Base-by-base conservation (phyloP, 1,140 invertebrate species). In the Saccostrea cuccullata region DNA sequence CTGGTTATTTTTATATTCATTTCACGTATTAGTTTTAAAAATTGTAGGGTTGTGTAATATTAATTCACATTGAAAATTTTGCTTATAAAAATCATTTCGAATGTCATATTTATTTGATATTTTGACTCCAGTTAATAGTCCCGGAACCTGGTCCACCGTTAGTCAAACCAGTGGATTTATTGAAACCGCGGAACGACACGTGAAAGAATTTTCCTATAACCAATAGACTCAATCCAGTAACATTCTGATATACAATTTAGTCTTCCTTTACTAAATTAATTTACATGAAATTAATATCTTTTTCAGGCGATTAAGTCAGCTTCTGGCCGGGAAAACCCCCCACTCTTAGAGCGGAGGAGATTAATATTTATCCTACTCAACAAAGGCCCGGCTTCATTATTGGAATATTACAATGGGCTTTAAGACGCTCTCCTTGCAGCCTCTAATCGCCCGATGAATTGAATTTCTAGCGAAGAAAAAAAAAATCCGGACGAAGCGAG, bases 241-340 rank as follows among this genome's bases (percentile, higher is more conserved):
- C 26, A 36, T 77, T 30, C 70, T 26, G 70, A 30, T 30, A 77
- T 26, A 15, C 13, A 77, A 30, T 77, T 30, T 30, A 30, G 70
- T 77, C 70, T 77, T 11, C 13, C 70, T 26, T 77, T 77, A 77
- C 70, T 77, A 77, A 77, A 77, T 77, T 77, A 30, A 77, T 77
- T 77, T 77, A 77, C 70, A 77, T 30, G 23, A 77, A 77, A 77
- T 77, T 77, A 77, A 77, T 77, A 77, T 77, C 70, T 77, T 77
- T 77, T 77, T 77, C 70, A 36, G 70, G 70, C 70, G 70, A 77
- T 77, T 77, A 77, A 26, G 23, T 77, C 70, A 36, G 70, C 70
- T 77, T 36, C 15, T 30, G 26, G 70, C n/a, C 30, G 11, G 30
- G 70, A 30, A 36, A 77, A 77, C 23, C 23, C 23, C 30, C 23